Conservation (phyloP, 2,113 vertebrate species). For the Leucosticte australis region DNA sequence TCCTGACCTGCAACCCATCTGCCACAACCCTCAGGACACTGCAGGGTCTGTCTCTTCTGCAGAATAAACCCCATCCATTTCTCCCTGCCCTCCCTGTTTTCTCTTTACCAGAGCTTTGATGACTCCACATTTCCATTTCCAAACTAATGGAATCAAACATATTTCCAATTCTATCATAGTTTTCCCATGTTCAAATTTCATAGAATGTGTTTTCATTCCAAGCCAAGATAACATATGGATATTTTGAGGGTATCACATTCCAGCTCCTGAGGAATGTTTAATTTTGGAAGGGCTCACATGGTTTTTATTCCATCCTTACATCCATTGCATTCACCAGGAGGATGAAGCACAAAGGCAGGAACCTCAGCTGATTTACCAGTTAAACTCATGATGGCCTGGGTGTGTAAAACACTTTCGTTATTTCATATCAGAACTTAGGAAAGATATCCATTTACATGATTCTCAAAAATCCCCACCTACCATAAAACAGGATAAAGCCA, state of each 20-base stretch:
- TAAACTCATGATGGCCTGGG: not conserved
- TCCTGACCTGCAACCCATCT: not conserved
- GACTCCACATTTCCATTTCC: not conserved
- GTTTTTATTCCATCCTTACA: not conserved
- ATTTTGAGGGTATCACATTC: not conserved
- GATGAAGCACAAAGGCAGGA: not conserved
- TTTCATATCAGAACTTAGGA: not conserved
- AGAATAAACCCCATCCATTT: not conserved
- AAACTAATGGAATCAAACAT: not conserved
- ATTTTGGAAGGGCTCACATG: not conserved
- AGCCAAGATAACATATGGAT: not conserved
- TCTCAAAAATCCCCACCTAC: not conserved
- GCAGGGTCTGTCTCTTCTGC: not conserved
- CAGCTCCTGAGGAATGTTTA: not conserved
- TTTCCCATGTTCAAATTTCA: not conserved
- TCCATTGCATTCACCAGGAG: not conserved
- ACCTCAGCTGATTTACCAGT: not conserved
- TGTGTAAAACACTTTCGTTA: not conserved
- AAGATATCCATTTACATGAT: not conserved
- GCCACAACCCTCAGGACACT: fast-evolving
- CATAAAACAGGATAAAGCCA: not conserved
- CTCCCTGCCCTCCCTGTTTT: not conserved
- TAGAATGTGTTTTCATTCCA: not conserved
- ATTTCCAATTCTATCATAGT: not conserved
- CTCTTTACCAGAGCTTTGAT: not conserved